These are phyloP conservation scores for Rhadinocentrus ornatus DNA, from an alignment of 2,797 vertebrate species.

Conservation along the genomic window DNA sequence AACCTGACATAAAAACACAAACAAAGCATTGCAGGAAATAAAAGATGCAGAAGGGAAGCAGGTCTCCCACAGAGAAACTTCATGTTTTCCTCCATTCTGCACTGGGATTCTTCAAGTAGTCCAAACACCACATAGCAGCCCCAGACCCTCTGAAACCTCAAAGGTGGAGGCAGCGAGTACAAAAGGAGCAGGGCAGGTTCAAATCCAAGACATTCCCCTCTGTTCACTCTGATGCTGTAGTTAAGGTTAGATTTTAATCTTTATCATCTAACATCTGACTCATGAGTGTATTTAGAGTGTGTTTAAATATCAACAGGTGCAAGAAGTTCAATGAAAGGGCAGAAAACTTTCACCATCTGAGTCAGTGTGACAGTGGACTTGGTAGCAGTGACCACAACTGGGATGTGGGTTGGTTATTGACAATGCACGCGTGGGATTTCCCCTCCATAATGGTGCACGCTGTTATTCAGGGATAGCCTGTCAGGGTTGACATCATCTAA, in stretches of 20 bases:
- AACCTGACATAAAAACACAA: conserved; percentile 86
- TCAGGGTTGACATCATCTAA: conserved; percentile 69
- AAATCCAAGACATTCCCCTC: conserved; percentile 41
- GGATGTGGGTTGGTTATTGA: conserved; percentile 71
- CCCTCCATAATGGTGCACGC: conserved; percentile 60
- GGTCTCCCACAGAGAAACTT: conserved; percentile 55
- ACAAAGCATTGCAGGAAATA: conserved; percentile 59
- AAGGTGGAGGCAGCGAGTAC: conserved; percentile 44
- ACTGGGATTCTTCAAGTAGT: conserved; percentile 69
- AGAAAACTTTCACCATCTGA: conserved; percentile 65
- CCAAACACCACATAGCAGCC: conserved; percentile 63
- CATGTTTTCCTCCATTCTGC: conserved; percentile 66
- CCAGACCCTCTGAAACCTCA: conserved; percentile 34
- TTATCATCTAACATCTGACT: conserved; percentile 35
- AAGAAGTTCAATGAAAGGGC: conserved; percentile 68
- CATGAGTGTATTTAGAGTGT: conserved; percentile 47
- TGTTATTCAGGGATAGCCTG: conserved; percentile 73
- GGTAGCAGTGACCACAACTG: conserved; percentile 70
- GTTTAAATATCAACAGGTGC: conserved; percentile 70
- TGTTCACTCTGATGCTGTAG: conserved; percentile 51
- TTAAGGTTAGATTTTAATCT: conserved; percentile 56
- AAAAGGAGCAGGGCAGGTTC: conserved; percentile 47
- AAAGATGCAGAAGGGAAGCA: conserved; percentile 59
- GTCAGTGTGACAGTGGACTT: conserved; percentile 58
- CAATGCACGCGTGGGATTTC: conserved; percentile 69